A percentile compares a stretch with the other conserved stretches of the same genome.
Evolutionary conservation across 2,113 vertebrate species (phyloP).

Genomic region (Upupa epops): DNA sequence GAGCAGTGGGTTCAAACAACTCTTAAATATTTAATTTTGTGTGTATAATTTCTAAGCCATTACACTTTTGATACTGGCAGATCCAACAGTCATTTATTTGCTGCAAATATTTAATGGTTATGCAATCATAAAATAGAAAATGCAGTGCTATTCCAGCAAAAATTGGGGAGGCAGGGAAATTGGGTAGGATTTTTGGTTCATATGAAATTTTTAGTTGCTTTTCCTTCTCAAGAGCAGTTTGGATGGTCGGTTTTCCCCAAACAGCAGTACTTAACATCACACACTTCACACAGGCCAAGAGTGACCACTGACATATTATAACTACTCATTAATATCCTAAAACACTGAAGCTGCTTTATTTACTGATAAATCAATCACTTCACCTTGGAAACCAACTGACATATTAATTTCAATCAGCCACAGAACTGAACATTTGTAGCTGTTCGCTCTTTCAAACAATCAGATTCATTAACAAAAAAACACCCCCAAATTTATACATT

Average conservation of each 20-base stretch:
- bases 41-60: background rate
- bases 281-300: background rate
- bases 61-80: slow-evolving; percentile 4
- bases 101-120: too few species aligned
- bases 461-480: background rate
- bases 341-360: slow-evolving; percentile 38
- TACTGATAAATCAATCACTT: slow-evolving; percentile 49
- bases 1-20: background rate
- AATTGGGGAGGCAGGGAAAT: background rate
- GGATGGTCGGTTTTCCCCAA: background rate
- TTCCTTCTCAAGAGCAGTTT: background rate
- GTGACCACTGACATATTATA: background rate
- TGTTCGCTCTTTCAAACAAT: background rate
- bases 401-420: slow-evolving; percentile 31
- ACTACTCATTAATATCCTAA: background rate
- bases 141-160: background rate
- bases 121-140: background rate
- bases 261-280: background rate
- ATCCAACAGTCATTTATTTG: background rate
- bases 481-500: background rate
- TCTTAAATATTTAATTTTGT: slow-evolving; percentile 11
- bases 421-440: slow-evolving; percentile 33
- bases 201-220: background rate
- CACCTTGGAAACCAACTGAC: slow-evolving; percentile 54
- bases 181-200: background rate